These are phyloP conservation scores for Zaprionus inermis DNA, from an alignment of 1,140 invertebrate genomes.

Conservation along the genomic window DNA sequence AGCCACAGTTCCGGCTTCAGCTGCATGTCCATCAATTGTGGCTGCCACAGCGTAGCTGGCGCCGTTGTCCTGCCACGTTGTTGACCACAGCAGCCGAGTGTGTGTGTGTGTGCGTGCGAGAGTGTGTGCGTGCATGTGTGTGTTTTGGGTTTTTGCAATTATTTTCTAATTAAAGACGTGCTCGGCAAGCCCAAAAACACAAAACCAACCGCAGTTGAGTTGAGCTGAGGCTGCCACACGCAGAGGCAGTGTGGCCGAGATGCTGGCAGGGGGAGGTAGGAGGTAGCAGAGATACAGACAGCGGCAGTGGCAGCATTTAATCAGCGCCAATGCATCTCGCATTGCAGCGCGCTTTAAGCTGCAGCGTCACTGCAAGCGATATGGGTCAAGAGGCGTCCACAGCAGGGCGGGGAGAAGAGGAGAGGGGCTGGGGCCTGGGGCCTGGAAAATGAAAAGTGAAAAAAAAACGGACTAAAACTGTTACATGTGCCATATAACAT, in stretches of 20 bases:
- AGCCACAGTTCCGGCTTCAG: neutral
- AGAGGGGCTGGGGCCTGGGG: neutral
- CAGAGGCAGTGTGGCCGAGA: neutral
- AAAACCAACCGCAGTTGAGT: neutral
- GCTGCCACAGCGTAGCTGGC: slow-evolving; percentile 54
- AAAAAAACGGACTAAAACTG: slow-evolving; percentile 47
- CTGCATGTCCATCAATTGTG: slow-evolving; percentile 75
- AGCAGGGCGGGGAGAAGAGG: slow-evolving; percentile 4
- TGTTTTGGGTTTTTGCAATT: slow-evolving; percentile 66
- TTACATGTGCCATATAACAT: slow-evolving; percentile 60
- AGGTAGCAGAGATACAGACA: no score
- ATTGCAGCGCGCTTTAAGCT: slow-evolving; percentile 17
- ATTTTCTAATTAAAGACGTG: slow-evolving; percentile 82
- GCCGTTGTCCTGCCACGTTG: slow-evolving; percentile 50
- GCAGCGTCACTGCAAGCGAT: slow-evolving; percentile 19
- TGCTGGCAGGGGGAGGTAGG: no score
- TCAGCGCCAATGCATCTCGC: slow-evolving; percentile 16
- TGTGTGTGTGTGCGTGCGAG: slow-evolving; percentile 13
- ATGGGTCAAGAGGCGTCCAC: slow-evolving; percentile 69
- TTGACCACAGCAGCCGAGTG: neutral
- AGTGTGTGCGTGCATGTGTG: slow-evolving; percentile 12
- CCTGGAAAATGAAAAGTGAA: slow-evolving; percentile 1
- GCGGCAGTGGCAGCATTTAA: slow-evolving; percentile 24
- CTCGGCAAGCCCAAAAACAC: slow-evolving; percentile 46
- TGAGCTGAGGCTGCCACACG: slow-evolving; percentile 3